Evolutionary conservation across 2,888 invertebrate genomes (phyloP).

Genomic region (Tethea ocularis): DNA sequence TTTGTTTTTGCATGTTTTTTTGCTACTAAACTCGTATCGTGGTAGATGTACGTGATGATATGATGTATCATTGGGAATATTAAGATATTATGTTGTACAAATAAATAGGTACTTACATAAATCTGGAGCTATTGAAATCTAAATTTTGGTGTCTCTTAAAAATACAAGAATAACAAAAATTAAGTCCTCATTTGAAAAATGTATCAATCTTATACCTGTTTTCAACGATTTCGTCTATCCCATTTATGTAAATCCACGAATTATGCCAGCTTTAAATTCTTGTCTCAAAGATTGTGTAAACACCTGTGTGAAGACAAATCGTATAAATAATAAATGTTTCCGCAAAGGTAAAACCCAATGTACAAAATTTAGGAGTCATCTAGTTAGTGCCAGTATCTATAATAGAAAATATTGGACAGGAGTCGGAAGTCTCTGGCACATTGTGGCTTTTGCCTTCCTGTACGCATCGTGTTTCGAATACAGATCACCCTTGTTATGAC

Average conservation of each 20-base stretch:
- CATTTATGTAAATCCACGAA: neutral
- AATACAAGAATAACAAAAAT: no score
- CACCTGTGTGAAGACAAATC: no score
- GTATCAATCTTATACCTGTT: neutral
- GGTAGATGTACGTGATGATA: conserved; percentile 30
- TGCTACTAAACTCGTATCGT: conserved; percentile 33
- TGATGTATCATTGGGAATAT: neutral
- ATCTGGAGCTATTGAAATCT: neutral
- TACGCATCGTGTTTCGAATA: conserved; percentile 61
- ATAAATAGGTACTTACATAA: no score
- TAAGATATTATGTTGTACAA: neutral
- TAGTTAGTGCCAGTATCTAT: conserved; percentile 44
- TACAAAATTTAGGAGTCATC: neutral
- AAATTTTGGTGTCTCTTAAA: no score
- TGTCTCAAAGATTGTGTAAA: no score
- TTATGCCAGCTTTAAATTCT: neutral
- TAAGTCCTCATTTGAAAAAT: no score
- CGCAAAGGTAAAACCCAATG: neutral
- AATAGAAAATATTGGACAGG: conserved; percentile 70
- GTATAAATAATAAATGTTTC: neutral
- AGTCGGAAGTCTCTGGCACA: conserved; percentile 71
- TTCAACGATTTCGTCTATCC: neutral
- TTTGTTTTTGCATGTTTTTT: conserved; percentile 45
- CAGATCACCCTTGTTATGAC: conserved; percentile 55
- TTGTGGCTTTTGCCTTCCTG: conserved; percentile 76